These are phyloP conservation scores for Cavia aperea DNA, from an alignment of 2,113 vertebrate genomes.

Conservation along the genomic window DNA sequence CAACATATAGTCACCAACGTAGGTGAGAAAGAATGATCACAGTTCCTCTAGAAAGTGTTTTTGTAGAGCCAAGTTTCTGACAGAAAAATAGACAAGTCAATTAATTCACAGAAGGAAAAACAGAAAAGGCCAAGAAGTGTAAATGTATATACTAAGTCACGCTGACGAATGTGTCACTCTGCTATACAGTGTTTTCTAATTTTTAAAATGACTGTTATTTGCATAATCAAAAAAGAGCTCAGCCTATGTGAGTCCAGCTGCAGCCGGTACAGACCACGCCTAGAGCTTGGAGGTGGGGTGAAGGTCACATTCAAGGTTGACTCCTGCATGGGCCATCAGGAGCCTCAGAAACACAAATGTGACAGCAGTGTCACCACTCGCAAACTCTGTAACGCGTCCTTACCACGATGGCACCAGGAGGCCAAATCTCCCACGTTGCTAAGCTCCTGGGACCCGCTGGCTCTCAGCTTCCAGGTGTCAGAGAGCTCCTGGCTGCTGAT, in stretches of 20 bases:
- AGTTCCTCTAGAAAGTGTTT: neutral
- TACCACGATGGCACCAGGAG: accelerated
- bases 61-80: neutral
- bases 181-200: neutral
- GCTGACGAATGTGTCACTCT: neutral
- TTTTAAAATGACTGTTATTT: neutral
- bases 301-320: neutral
- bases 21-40: neutral
- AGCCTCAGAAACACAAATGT: accelerated
- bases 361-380: accelerated
- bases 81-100: neutral
- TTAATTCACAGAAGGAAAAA: neutral
- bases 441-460: accelerated
- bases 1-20: neutral
- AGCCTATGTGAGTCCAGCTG: accelerated
- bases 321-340: neutral
- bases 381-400: accelerated
- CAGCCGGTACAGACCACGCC: accelerated
- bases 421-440: neutral
- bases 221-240: neutral
- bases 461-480: neutral
- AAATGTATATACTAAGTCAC: neutral
- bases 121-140: neutral
- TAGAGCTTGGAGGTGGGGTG: accelerated
- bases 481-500: neutral